Percentiles rank a stretch among this genome's conserved stretches.
Conservation (phyloP, 2,797 vertebrate species). For the Tolypeutes matacus region DNA sequence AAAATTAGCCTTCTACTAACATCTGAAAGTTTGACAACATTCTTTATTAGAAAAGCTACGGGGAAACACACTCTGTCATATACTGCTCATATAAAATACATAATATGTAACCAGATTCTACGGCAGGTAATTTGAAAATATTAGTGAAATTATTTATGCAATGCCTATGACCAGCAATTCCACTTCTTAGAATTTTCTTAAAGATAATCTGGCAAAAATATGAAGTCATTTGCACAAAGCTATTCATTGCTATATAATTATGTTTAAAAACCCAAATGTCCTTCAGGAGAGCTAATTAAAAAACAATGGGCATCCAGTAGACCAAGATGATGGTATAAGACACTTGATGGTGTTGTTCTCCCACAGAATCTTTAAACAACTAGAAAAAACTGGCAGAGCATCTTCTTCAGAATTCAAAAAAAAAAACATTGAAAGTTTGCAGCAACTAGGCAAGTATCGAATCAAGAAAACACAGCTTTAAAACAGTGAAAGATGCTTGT, state of each 20-base stretch:
- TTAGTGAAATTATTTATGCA: slow-evolving; percentile 38
- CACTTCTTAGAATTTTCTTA: slow-evolving; percentile 11
- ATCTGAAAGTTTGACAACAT: background rate
- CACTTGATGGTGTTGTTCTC: too few relatives aligned
- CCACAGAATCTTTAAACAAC: too few relatives aligned
- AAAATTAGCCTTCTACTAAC: slow-evolving; percentile 11
- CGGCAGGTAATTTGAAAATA: background rate
- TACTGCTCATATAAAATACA: background rate
- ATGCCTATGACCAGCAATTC: background rate
- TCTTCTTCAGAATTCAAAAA: too few relatives aligned
- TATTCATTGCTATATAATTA: slow-evolving; percentile 20
- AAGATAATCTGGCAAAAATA: background rate
- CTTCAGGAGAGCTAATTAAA: background rate
- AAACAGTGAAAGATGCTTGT: too few relatives aligned
- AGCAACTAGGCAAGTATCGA: too few relatives aligned
- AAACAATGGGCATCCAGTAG: too few relatives aligned
- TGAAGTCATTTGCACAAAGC: slow-evolving; percentile 7
- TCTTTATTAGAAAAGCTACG: background rate
- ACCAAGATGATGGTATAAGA: too few relatives aligned
- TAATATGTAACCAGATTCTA: background rate
- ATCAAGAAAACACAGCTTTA: too few relatives aligned
- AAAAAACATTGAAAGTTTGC: too few relatives aligned
- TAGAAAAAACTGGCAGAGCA: too few relatives aligned
- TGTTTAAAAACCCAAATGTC: slow-evolving; percentile 37
- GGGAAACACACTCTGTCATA: background rate